A percentile compares a stretch with the other conserved stretches of the same genome.
These are phyloP conservation scores for Neodiprion fabricii DNA, from an alignment of 1,140 invertebrate species.

Conservation along the genomic window DNA sequence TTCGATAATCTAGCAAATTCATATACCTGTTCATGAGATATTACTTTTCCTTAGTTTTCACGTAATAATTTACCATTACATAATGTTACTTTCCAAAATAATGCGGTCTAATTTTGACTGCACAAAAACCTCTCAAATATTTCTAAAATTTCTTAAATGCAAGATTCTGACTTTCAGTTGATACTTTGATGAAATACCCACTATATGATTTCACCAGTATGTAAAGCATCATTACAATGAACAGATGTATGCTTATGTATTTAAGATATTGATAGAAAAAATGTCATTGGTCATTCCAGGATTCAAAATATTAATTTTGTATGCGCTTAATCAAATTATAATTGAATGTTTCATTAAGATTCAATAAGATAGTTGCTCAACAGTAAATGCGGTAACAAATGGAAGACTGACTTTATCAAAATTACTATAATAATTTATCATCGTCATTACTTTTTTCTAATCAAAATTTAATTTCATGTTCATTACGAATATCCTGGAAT, in stretches of 20 bases:
- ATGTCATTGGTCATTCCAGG: slow-evolving; percentile 9
- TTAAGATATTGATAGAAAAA: neutral
- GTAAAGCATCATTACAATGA: neutral
- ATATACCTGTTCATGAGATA: no score
- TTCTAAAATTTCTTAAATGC: neutral
- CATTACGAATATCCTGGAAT: slow-evolving; percentile 6
- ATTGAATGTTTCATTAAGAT: neutral
- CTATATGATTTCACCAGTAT: neutral
- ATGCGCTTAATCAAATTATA: slow-evolving; percentile 10
- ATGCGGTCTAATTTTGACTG: neutral
- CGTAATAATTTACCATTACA: no score
- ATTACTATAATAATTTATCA: slow-evolving; percentile 4
- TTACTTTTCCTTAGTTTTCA: no score
- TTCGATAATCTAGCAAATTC: no score
- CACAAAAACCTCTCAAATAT: neutral
- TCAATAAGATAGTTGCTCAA: slow-evolving; percentile 7
- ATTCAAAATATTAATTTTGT: neutral
- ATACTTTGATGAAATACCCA: neutral
- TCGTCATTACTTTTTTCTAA: neutral
- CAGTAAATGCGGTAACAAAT: neutral
- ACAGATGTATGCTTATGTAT: neutral
- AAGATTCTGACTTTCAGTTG: neutral
- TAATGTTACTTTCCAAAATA: no score
- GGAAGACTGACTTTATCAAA: slow-evolving; percentile 5
- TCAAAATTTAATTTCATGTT: slow-evolving; percentile 9